phyloP scores from a whole-genome alignment of 2,888 invertebrate species.

The Dione juno region DNA sequence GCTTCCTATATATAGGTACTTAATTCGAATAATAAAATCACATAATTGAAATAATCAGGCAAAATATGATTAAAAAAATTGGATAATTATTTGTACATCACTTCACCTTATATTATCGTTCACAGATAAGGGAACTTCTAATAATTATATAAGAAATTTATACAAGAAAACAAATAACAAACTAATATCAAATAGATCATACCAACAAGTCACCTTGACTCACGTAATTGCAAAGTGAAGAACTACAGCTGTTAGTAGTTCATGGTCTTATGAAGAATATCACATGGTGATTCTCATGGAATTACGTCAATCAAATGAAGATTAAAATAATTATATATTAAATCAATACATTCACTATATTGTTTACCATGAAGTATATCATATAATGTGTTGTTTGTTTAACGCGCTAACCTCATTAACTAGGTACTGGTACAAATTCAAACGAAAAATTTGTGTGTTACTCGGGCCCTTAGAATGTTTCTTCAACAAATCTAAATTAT shows the following conservation, averaged over 20 bases:
- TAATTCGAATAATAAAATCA: background rate
- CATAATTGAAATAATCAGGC: no score
- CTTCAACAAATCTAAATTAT: no score
- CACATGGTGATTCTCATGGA: slow-evolving; percentile 43
- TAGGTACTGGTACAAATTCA: no score
- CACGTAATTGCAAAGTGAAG: slow-evolving; percentile 5
- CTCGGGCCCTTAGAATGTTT: no score
- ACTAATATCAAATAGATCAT: background rate
- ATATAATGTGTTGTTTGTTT: background rate
- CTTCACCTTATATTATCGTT: no score
- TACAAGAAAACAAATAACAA: background rate
- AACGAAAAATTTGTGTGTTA: no score
- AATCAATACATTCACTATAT: background rate
- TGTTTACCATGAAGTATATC: background rate
- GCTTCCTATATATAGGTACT: no score
- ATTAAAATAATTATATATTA: background rate
- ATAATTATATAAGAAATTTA: no score
- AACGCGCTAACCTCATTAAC: no score
- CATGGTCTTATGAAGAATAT: slow-evolving; percentile 16
- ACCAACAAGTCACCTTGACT: slow-evolving; percentile 3
- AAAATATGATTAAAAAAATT: no score
- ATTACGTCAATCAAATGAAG: slow-evolving; percentile 9
- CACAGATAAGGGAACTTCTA: no score
- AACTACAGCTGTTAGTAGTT: slow-evolving; percentile 20
- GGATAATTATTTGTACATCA: no score